These are phyloP conservation scores for Trileptium ribeirensis DNA, from an alignment of 2,888 invertebrate species.

Conservation along the genomic window DNA sequence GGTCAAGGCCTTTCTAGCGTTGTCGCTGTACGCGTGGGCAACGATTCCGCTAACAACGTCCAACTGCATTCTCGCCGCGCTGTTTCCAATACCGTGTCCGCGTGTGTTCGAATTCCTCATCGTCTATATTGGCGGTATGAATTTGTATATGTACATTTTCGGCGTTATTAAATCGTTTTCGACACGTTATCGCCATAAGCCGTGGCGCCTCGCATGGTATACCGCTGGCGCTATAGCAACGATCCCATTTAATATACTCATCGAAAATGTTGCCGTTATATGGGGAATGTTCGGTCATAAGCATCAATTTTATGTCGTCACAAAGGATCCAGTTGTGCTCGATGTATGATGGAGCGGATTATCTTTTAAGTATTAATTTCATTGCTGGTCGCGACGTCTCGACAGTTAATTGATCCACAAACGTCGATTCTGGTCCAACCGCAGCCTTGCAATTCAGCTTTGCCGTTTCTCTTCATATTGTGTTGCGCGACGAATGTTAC, in stretches of 20 bases:
- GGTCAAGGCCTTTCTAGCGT: constrained; percentile 63
- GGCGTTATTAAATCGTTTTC: constrained; percentile 94
- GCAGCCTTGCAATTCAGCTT: too few relatives aligned
- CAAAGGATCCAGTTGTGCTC: constrained; percentile 63
- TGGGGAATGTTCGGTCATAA: constrained; percentile 90
- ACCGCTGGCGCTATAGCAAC: constrained; percentile 72
- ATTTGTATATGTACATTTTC: constrained; percentile 94
- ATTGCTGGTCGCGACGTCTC: too few relatives aligned
- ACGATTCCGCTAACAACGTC: constrained; percentile 85
- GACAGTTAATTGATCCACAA: too few relatives aligned
- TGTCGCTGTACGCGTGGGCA: constrained; percentile 91
- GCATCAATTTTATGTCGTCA: constrained; percentile 92
- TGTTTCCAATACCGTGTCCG: constrained; percentile 69
- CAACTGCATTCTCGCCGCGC: constrained; percentile 72
- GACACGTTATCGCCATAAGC: constrained; percentile 44
- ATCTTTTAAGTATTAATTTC: too few relatives aligned
- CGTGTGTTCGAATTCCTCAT: constrained; percentile 74
- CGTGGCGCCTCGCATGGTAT: constrained; percentile 44
- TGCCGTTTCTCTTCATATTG: too few relatives aligned
- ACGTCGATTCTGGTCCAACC: too few relatives aligned
- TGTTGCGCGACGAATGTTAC: too few relatives aligned
- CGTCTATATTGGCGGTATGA: constrained; percentile 83
- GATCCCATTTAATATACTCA: constrained; percentile 84
- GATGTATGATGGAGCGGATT: too few relatives aligned
- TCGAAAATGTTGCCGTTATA: constrained; percentile 87